Percentiles rank a stretch among this genome's conserved stretches.
These are phyloP conservation scores for Tubulanus polymorphus DNA, from an alignment of 2,888 invertebrate species.

Conservation along the genomic window DNA sequence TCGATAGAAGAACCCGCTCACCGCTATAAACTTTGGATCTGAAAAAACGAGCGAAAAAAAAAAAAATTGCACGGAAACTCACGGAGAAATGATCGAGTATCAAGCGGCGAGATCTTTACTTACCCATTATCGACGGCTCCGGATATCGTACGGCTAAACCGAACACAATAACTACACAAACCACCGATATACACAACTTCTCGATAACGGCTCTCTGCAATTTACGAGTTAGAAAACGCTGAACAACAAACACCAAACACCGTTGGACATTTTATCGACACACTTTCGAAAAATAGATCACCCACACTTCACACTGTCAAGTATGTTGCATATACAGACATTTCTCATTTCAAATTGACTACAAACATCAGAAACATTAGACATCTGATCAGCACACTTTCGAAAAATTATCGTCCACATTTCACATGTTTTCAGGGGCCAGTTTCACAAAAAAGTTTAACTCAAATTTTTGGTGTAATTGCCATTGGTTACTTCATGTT, in stretches of 20 bases:
- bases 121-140: not conserved
- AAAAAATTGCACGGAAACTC: not conserved
- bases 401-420: too few species aligned
- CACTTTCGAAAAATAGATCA: not conserved
- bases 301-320: too few species aligned
- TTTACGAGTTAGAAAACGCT: too few species aligned
- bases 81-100: constrained; percentile 10
- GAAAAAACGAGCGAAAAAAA: constrained; percentile 33
- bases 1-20: constrained; percentile 62
- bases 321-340: too few species aligned
- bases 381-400: too few species aligned
- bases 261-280: not conserved
- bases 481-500: too few species aligned
- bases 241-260: constrained; percentile 19
- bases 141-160: constrained; percentile 19
- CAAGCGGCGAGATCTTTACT: constrained; percentile 23
- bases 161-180: constrained; percentile 58
- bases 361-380: too few species aligned
- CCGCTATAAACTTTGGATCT: constrained; percentile 64
- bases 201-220: constrained; percentile 14
- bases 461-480: too few species aligned
- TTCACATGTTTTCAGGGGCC: too few species aligned
- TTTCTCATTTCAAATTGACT: too few species aligned
- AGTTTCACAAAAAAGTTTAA: too few species aligned
- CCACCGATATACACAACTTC: constrained; percentile 68